phyloP scores from a whole-genome alignment of 2,113 vertebrate genomes.

The Gobius niger region DNA sequence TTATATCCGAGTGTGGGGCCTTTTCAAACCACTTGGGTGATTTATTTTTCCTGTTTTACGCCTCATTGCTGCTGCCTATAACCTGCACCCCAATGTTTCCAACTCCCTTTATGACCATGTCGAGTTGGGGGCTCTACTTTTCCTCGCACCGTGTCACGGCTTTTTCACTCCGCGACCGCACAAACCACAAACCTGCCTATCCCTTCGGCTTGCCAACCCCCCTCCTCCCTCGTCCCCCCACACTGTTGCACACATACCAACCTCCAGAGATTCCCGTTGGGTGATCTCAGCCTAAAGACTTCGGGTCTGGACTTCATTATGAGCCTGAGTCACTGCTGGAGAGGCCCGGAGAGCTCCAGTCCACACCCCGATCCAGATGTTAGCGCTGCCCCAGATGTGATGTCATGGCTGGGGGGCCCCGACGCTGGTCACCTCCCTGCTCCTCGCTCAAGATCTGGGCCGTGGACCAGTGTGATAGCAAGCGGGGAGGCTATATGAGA shows the following conservation, averaged over 20 bases:
- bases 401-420: constrained; percentile 66
- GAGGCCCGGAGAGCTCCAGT: constrained; percentile 62
- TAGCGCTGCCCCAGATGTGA: constrained; percentile 65
- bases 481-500: neutral
- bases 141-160: constrained; percentile 39
- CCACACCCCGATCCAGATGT: constrained; percentile 79
- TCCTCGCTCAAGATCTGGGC: constrained; percentile 20
- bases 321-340: constrained; percentile 69
- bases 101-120: constrained; percentile 34
- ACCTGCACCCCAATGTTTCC: constrained; percentile 17
- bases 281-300: constrained; percentile 66
- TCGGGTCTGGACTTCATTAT: constrained; percentile 78
- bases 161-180: constrained; percentile 41
- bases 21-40: constrained; percentile 21
- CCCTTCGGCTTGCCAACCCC: constrained; percentile 11
- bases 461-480: constrained; percentile 27
- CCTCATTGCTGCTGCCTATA: constrained; percentile 22
- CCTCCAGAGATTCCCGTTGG: constrained; percentile 67
- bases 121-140: constrained; percentile 45
- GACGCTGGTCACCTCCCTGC: constrained; percentile 55
- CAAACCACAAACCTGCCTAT: constrained; percentile 27
- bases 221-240: constrained; percentile 6
- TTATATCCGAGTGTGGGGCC: constrained; percentile 14
- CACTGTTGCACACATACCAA: constrained; percentile 46
- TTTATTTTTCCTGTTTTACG: constrained; percentile 31